Evolutionary conservation across 30 jellyfish, hydroid and myxozoan species (phyloP).

Genomic region (Rhopilema esculentum): DNA sequence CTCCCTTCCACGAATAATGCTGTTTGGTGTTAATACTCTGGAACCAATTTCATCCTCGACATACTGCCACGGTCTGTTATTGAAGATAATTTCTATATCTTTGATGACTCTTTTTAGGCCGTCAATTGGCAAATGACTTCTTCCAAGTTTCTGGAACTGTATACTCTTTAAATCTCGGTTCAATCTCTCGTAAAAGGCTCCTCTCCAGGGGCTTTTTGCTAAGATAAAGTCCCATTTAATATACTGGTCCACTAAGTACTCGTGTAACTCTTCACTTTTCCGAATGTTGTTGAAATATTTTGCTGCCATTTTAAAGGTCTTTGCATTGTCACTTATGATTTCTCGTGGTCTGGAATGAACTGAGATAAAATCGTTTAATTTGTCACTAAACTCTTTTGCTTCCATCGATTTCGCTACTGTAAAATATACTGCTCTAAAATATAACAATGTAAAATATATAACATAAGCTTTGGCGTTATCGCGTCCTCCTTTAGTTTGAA

Average conservation of each 20-base stretch:
- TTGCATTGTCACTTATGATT: slow-evolving; percentile 63
- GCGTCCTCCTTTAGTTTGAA: slow-evolving; percentile 2
- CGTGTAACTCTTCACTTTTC: slow-evolving; percentile 60
- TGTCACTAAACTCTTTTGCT: slow-evolving; percentile 42
- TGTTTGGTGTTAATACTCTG: slow-evolving; percentile 52
- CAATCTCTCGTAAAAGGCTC: slow-evolving; percentile 55
- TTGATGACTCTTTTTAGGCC: slow-evolving; percentile 39
- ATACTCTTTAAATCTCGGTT: slow-evolving; percentile 51
- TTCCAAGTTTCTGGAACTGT: slow-evolving; percentile 43
- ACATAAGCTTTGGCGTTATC: slow-evolving; percentile 12
- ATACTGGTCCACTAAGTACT: slow-evolving; percentile 12
- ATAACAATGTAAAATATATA: slow-evolving; percentile 22
- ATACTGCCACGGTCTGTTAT: slow-evolving; percentile 57
- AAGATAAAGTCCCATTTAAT: slow-evolving; percentile 44
- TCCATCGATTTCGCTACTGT: slow-evolving; percentile 16
- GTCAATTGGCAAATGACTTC: slow-evolving; percentile 43
- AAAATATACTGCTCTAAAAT: slow-evolving; percentile 49
- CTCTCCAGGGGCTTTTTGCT: slow-evolving; percentile 52
- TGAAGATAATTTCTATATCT: slow-evolving; percentile 44
- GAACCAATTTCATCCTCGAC: slow-evolving; percentile 68
- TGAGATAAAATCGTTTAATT: slow-evolving; percentile 38
- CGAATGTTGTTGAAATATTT: slow-evolving; percentile 23
- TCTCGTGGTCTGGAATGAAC: slow-evolving; percentile 55
- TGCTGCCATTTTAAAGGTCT: slow-evolving; percentile 66
- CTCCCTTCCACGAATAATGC: slow-evolving; percentile 57